These are phyloP conservation scores for Idris sp. DNA, from an alignment of 1,140 invertebrate genomes.

Conservation along the genomic window DNA sequence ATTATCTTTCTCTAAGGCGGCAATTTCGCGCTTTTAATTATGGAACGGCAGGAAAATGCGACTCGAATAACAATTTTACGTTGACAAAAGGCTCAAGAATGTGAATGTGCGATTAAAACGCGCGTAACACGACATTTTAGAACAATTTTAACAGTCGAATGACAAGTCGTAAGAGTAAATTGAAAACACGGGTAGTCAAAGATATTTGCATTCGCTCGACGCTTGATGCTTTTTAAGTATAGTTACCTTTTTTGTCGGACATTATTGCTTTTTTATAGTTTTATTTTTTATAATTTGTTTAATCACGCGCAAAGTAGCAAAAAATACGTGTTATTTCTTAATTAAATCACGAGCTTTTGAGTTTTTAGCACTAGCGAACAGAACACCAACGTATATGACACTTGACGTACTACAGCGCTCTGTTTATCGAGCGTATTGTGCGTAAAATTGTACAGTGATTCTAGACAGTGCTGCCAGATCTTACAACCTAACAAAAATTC, in stretches of 20 bases:
- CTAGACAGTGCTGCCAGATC: conserved; percentile 35
- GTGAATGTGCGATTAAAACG: neutral
- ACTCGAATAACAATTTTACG: conserved; percentile 2
- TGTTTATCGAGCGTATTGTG: conserved; percentile 68
- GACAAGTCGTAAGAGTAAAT: conserved; percentile 68
- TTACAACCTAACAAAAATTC: too few relatives aligned
- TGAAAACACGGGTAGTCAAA: conserved; percentile 67
- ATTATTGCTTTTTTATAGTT: conserved; percentile 78
- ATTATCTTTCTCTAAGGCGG: conserved; percentile 74
- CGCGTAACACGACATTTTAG: conserved; percentile 12
- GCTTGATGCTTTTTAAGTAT: conserved; percentile 65
- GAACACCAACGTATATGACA: conserved; percentile 70
- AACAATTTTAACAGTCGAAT: conserved; percentile 55
- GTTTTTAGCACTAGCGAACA: conserved; percentile 70
- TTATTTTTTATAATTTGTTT: conserved; percentile 69
- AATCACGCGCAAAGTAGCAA: conserved; percentile 72
- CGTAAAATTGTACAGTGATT: too few relatives aligned
- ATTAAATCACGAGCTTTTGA: conserved; percentile 67
- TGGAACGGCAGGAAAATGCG: conserved; percentile 40
- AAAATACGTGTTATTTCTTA: conserved; percentile 66
- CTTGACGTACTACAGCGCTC: conserved; percentile 72
- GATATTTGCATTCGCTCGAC: conserved; percentile 62
- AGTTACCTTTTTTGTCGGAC: conserved; percentile 79
- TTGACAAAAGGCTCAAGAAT: conserved; percentile 1
- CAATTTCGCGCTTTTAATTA: conserved; percentile 56